Conservation (phyloP, 2,888 invertebrate genomes). For the Chelonus formosanus region DNA sequence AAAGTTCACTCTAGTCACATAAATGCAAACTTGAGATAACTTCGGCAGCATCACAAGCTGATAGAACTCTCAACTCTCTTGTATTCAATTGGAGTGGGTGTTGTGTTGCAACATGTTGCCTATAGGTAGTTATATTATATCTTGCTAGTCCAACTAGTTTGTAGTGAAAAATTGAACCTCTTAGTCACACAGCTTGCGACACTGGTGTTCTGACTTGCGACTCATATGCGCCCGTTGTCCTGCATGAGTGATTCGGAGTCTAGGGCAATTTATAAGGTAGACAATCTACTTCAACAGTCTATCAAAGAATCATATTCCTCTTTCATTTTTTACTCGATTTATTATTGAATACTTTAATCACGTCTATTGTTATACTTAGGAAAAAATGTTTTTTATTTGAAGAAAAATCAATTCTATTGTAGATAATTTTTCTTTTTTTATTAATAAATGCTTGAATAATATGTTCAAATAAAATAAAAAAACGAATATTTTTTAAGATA, state of each 20-base stretch:
- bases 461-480: too few species aligned
- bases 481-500: too few species aligned
- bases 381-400: too few species aligned
- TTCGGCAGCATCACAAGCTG: conserved; percentile 20
- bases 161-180: conserved; percentile 58
- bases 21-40: not conserved
- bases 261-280: conserved; percentile 47
- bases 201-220: conserved; percentile 27
- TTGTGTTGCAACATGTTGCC: conserved; percentile 57
- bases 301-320: not conserved
- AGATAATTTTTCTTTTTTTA: too few species aligned
- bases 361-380: not conserved
- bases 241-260: conserved; percentile 59
- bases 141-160: conserved; percentile 53
- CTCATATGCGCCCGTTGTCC: conserved; percentile 49
- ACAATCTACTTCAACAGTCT: conserved; percentile 37
- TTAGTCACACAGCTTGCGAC: conserved; percentile 56
- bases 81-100: conserved; percentile 61
- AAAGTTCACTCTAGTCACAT: too few species aligned
- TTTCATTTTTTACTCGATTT: not conserved
- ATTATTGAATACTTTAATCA: conserved; percentile 9
- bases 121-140: conserved; percentile 47
- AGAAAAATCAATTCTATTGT: too few species aligned
- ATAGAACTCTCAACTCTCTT: conserved; percentile 40
- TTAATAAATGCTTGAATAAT: too few species aligned